A percentile compares a stretch with the other conserved stretches of the same genome.
phyloP scores from a whole-genome alignment of 2,888 invertebrate genomes.

The Chymomyza procnemis region DNA sequence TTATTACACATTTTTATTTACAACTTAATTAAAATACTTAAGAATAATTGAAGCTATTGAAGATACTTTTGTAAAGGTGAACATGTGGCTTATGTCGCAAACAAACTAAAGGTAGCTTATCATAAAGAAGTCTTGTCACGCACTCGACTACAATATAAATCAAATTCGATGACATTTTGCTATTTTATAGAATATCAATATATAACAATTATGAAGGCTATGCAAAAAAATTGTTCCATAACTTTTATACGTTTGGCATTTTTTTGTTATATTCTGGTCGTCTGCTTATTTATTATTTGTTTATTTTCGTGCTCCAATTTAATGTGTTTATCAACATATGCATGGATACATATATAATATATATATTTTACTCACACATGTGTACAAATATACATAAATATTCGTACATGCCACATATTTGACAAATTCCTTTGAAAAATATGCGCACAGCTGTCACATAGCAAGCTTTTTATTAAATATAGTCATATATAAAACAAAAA shows the following conservation, averaged over 20 bases:
- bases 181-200: neutral
- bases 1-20: too few relatives aligned
- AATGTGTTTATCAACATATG: slow-evolving; percentile 53
- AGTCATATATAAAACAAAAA: neutral
- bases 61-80: too few relatives aligned
- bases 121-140: too few relatives aligned
- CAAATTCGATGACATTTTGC: neutral
- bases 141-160: neutral
- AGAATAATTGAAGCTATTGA: too few relatives aligned
- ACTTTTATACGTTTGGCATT: neutral
- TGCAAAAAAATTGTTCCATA: neutral
- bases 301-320: slow-evolving; percentile 8
- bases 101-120: too few relatives aligned
- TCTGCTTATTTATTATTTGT: neutral
- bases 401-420: slow-evolving; percentile 15
- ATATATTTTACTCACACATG: slow-evolving; percentile 41
- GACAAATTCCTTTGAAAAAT: slow-evolving; percentile 48
- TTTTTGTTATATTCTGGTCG: neutral
- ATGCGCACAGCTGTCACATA: slow-evolving; percentile 48
- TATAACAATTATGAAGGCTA: neutral
- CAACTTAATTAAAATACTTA: too few relatives aligned
- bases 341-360: slow-evolving; percentile 26
- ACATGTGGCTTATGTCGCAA: too few relatives aligned
- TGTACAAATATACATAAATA: slow-evolving; percentile 7
- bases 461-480: slow-evolving; percentile 45